Base-by-base conservation (phyloP, 2,113 vertebrate genomes). In the Tringa solitaria region DNA sequence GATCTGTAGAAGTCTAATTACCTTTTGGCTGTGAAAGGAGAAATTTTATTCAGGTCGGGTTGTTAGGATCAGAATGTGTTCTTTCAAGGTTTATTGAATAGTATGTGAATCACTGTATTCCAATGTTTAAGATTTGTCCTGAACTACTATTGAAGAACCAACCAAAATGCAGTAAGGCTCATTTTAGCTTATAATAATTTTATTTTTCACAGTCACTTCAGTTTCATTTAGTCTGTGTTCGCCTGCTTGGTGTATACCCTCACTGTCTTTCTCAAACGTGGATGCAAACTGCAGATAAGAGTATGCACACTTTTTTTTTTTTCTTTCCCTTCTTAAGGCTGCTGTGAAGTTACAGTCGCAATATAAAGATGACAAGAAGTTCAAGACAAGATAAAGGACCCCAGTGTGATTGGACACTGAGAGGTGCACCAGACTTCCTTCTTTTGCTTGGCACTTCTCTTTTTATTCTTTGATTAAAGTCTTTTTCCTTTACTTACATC, bases 401-500 rank as follows among this genome's bases (percentile, higher is more conserved):
- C 60, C 32, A 8, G 54, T 63, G 50, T 82, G 89, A 89, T 94
- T 77, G 96, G 94, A 94, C 95, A 56, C 22, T 43, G 33, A 92
- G 95, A 97, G 96, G 96, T 97, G 50, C 79, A 57, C 28, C n/a
- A 95, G 27, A 33, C 85, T 93, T 79, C 88, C 56, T 91, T 75
- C 80, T 95, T 92, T 90, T 65, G 53, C 94, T 64, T 84, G 87
- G 83, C 91, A 93, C 88, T 95, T 97, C 92, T 76, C 90, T 90
- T 97, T 98, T 96, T 98, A 96, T 98, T 97, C 97, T 98, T 98
- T 98, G 97, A 98, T 98, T 98, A 98, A 98, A 98, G 96, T 96
- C 97, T 98, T 97, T 97, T 97, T 97, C 97, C 96, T 97, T 97
- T 98, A 98, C 98, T 98, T 99, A 98, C 98, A 98, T 98, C 98